These are phyloP conservation scores for Oceanites oceanicus DNA, from an alignment of 2,113 vertebrate genomes.

Conservation along the genomic window DNA sequence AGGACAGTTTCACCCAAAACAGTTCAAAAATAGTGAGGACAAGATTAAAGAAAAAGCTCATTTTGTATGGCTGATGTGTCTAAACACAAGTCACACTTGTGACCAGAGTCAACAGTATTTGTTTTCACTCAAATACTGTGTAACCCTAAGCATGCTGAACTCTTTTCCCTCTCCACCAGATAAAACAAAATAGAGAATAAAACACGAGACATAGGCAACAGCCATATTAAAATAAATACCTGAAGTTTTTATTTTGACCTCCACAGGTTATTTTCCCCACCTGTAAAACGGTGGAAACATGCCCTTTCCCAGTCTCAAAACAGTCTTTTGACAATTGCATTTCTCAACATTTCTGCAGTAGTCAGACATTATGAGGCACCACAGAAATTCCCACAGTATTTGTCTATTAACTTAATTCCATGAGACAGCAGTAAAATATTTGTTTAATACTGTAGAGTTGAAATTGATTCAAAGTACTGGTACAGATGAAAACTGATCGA, in stretches of 20 bases:
- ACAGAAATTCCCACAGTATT: not conserved
- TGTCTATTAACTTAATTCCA: not conserved
- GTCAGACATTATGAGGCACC: not conserved
- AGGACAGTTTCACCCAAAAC: not conserved
- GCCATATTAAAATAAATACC: not conserved
- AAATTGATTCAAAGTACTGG: not conserved
- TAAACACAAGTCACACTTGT: not conserved
- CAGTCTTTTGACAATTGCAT: not conserved
- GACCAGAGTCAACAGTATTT: not conserved
- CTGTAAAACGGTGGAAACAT: not conserved
- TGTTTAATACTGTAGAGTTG: not conserved
- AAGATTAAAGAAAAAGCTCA: not conserved
- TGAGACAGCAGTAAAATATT: not conserved
- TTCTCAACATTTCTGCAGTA: not conserved
- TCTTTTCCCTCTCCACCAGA: not conserved
- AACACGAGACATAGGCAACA: rapidly evolving
- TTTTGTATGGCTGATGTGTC: not conserved
- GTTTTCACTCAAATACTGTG: not conserved
- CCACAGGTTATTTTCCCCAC: not conserved
- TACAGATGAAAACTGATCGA: not conserved
- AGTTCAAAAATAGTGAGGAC: not conserved
- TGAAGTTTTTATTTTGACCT: not conserved
- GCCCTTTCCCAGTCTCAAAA: not conserved
- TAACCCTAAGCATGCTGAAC: not conserved
- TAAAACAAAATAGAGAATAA: not conserved